Base-by-base conservation (phyloP, 2,113 vertebrate genomes). In the Turnix velox region DNA sequence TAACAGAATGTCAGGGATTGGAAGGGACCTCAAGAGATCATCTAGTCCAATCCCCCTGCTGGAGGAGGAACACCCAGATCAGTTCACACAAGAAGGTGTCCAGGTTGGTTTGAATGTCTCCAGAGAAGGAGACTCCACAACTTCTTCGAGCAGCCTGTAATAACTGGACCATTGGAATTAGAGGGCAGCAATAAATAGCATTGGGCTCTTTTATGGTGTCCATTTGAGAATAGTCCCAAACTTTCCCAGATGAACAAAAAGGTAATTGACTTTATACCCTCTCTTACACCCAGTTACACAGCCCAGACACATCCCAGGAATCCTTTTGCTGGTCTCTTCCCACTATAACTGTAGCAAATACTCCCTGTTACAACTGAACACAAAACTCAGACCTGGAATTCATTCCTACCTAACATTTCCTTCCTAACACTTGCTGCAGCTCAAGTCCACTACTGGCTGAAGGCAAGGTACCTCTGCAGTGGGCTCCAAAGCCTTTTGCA, bases 131-230 rank as follows among this genome's bases (percentile, higher is more conserved):
- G n/a, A n/a, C n/a, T n/a, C n/a, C n/a, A n/a, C n/a, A n/a, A n/a
- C n/a, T n/a, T n/a, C n/a, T n/a, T n/a, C n/a, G n/a, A n/a, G n/a
- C n/a, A n/a, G n/a, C n/a, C n/a, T n/a, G n/a, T n/a, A n/a, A n/a
- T n/a, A n/a, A 12, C 14, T 4, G 22, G 73, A 57, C 37, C 0
- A 0, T 3, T n/a, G 61, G 48, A 57, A 35, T 63, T 40, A 61
- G 30, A 85, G 9, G 74, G 23, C 33, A 46, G 31, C 0, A 9
- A 61, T 45, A 68, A 86, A 51, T 3, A 86, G 18, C 48, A n/a
- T 0, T 14, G 33, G 78, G 59, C 5, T 87, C 61, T 61, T 83
- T 54, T 35, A 17, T 33, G 46, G 33, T 27, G 42, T 54, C 45
- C 45, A 5, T 57, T 63, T 88, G 45, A 5, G 22, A 61, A 5